A percentile compares a stretch with the other conserved stretches of the same genome.
These are phyloP conservation scores for Calephelis perditalis DNA, from an alignment of 2,888 invertebrate genomes.

Conservation along the genomic window DNA sequence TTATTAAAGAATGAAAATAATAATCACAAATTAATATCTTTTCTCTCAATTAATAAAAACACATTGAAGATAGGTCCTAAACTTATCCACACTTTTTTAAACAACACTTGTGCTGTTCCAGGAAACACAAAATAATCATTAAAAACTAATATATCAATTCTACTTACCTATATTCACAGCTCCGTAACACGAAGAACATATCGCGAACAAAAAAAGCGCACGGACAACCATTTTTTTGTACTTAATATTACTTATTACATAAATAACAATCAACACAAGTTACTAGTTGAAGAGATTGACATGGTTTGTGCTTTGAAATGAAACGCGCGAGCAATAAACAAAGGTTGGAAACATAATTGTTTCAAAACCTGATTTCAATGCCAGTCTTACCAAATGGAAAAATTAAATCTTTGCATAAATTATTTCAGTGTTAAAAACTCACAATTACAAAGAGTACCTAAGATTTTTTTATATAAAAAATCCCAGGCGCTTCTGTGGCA, in stretches of 20 bases:
- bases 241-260: constrained; percentile 19
- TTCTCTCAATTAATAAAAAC: too few species aligned
- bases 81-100: too few species aligned
- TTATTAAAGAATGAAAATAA: too few species aligned
- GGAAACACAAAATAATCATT: too few species aligned
- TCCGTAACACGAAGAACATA: constrained; percentile 40
- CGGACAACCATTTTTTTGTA: constrained; percentile 25
- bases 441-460: too few species aligned
- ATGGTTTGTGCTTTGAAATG: constrained; percentile 7
- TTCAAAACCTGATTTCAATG: constrained; percentile 51
- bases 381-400: constrained; percentile 28
- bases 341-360: constrained; percentile 38
- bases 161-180: constrained; percentile 53
- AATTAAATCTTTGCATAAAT: constrained; percentile 19
- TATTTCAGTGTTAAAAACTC: too few species aligned
- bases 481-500: too few species aligned
- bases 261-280: constrained; percentile 15
- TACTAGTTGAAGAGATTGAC: constrained; percentile 4
- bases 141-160: background rate
- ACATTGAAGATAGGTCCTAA: too few species aligned
- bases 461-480: too few species aligned
- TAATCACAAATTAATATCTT: too few species aligned
- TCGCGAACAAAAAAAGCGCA: constrained; percentile 34
- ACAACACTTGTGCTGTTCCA: too few species aligned
- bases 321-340: constrained; percentile 6